Evolutionary conservation across 2,113 vertebrate species (phyloP).

Genomic region (Apistogramma diplotaenia): DNA sequence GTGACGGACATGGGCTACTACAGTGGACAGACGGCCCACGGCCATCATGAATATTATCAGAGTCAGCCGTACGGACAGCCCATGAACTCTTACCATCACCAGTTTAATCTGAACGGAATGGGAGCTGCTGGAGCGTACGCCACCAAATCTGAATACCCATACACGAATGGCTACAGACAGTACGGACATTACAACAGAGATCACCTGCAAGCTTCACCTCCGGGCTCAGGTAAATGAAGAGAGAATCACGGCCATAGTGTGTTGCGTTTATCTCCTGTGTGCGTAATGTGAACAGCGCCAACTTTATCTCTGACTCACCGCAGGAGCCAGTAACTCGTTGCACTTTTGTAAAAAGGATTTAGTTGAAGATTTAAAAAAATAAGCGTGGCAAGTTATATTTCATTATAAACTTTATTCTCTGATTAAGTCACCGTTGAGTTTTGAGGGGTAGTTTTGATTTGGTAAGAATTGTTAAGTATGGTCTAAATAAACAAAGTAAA

Average conservation of each 20-base stretch:
- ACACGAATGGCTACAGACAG: slow-evolving; percentile 88
- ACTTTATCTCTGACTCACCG: neutral
- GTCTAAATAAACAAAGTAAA: neutral
- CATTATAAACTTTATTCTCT: neutral
- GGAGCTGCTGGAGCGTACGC: slow-evolving; percentile 85
- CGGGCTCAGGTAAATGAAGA: slow-evolving; percentile 84
- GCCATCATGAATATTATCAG: slow-evolving; percentile 91
- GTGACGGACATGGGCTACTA: slow-evolving; percentile 97
- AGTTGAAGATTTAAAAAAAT: neutral
- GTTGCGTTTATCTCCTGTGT: neutral
- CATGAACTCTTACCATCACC: slow-evolving; percentile 88
- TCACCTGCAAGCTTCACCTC: slow-evolving; percentile 87
- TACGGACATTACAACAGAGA: slow-evolving; percentile 91
- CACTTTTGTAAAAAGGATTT: neutral
- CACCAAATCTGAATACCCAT: slow-evolving; percentile 92
- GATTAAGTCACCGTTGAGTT: neutral
- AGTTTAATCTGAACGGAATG: slow-evolving; percentile 92
- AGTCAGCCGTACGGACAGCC: slow-evolving; percentile 85
- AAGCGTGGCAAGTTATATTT: neutral
- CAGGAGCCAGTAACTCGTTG: neutral
- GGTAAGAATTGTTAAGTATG: neutral
- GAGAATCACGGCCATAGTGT: neutral
- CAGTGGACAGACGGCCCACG: slow-evolving; percentile 78
- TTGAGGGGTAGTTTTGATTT: neutral
- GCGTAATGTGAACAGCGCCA: neutral